phyloP scores from a whole-genome alignment of 2,888 invertebrate genomes.

The Diarsia mendica region DNA sequence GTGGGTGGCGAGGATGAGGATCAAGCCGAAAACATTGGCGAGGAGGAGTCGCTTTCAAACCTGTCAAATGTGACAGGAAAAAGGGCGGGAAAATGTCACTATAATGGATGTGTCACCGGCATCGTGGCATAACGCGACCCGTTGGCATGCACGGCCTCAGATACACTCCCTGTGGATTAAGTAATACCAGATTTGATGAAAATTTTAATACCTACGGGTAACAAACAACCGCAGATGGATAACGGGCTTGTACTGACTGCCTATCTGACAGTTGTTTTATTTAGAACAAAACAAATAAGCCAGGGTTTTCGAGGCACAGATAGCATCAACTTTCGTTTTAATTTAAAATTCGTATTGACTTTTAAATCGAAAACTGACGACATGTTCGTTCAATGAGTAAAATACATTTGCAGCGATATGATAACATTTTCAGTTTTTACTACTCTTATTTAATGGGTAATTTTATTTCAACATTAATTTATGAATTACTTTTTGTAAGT shows the following conservation, averaged over 20 bases:
- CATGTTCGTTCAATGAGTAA: neutral
- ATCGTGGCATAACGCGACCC: slow-evolving; percentile 84
- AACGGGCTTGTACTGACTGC: slow-evolving; percentile 33
- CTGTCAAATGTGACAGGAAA: slow-evolving; percentile 89
- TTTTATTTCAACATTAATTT: neutral
- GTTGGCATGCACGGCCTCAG: slow-evolving; percentile 81
- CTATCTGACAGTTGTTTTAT: slow-evolving; percentile 57
- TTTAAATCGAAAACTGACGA: slow-evolving; percentile 19
- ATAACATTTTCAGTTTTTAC: neutral
- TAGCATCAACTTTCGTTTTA: slow-evolving; percentile 18
- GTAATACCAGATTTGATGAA: slow-evolving; percentile 78
- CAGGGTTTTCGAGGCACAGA: slow-evolving; percentile 10
- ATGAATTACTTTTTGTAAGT: neutral
- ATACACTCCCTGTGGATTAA: slow-evolving; percentile 84
- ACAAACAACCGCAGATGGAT: slow-evolving; percentile 64
- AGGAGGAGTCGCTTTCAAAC: slow-evolving; percentile 88
- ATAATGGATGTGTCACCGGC: slow-evolving; percentile 90
- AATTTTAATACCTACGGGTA: slow-evolving; percentile 71
- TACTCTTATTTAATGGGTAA: neutral
- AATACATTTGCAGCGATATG: neutral
- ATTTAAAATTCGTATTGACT: slow-evolving; percentile 25
- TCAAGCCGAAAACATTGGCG: slow-evolving; percentile 83
- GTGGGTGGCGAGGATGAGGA: slow-evolving; percentile 75
- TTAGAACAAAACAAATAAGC: slow-evolving; percentile 42
- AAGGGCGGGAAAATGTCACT: slow-evolving; percentile 89